A percentile compares a stretch with the other conserved stretches of the same genome.
phyloP scores from a whole-genome alignment of 1,140 invertebrate species.

The Akabosia matsudoensis region DNA sequence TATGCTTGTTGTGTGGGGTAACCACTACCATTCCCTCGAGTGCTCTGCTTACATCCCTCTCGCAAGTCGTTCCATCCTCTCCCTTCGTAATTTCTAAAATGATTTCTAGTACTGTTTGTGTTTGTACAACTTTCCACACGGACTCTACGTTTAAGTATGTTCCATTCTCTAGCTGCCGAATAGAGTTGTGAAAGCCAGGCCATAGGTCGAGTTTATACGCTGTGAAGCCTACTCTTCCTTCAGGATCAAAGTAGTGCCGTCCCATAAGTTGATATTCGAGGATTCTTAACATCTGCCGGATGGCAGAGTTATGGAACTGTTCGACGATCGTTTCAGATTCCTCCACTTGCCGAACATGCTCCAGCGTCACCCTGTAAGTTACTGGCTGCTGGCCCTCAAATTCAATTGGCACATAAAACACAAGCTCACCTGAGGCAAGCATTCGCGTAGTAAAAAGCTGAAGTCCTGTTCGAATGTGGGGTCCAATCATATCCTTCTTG shows the following conservation, averaged over 20 bases:
- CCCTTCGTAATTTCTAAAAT: not conserved
- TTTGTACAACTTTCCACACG: not conserved
- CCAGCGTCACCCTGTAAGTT: not conserved
- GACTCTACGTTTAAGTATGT: constrained; percentile 1
- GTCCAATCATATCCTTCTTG: not conserved
- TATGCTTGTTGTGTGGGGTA: not conserved
- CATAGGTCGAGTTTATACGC: not conserved
- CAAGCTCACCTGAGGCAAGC: not conserved
- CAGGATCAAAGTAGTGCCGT: not conserved
- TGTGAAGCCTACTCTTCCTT: not conserved
- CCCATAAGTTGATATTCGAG: not conserved
- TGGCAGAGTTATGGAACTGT: not conserved
- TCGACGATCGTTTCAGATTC: not conserved
- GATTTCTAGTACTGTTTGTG: not conserved
- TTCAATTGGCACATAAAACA: not conserved
- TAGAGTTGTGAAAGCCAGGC: constrained; percentile 13
- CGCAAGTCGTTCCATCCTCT: not conserved
- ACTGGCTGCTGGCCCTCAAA: not conserved
- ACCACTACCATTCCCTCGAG: constrained; percentile 2
- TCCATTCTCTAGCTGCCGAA: not conserved
- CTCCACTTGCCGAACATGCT: no score
- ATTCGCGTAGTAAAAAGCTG: not conserved
- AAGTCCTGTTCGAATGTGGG: not conserved
- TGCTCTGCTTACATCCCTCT: not conserved
- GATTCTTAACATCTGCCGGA: not conserved